phyloP scores from a whole-genome alignment of 2,113 vertebrate genomes.

The Girardinichthys multiradiatus region DNA sequence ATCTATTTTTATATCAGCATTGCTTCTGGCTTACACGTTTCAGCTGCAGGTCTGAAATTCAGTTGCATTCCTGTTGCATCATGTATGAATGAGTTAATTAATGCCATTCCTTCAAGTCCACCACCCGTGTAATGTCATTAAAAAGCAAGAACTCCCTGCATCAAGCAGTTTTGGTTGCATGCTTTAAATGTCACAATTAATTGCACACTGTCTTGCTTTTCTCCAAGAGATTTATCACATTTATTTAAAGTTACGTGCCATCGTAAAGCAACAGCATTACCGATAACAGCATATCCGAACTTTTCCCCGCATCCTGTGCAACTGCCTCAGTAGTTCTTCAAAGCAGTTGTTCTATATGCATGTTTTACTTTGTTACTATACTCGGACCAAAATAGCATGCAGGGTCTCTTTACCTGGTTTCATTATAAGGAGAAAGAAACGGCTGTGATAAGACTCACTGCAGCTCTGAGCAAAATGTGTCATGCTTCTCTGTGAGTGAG shows the following conservation, averaged over 20 bases:
- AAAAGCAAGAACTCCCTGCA: neutral
- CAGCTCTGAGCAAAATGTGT: slow-evolving; percentile 23
- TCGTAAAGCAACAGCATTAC: neutral
- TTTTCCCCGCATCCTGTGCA: neutral
- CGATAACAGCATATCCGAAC: neutral
- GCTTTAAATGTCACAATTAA: neutral
- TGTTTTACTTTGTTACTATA: slow-evolving; percentile 6
- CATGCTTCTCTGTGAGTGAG: neutral
- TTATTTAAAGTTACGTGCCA: neutral
- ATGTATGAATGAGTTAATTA: neutral
- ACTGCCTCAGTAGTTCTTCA: slow-evolving; percentile 2
- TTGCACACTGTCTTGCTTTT: neutral
- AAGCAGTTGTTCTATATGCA: slow-evolving; percentile 8
- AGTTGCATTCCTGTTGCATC: neutral
- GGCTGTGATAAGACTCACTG: slow-evolving; percentile 47
- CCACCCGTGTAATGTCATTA: neutral
- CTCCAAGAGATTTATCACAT: neutral
- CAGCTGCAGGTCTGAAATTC: neutral
- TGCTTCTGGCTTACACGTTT: neutral
- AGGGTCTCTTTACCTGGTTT: slow-evolving; percentile 23
- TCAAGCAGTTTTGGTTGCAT: neutral
- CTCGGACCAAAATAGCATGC: slow-evolving; percentile 38
- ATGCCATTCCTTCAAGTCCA: neutral
- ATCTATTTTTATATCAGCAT: neutral
- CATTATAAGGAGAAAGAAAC: slow-evolving; percentile 20